Percentiles rank a stretch among this genome's conserved stretches.
Evolutionary conservation across 2,797 vertebrate genomes (phyloP).

Genomic region (Rhinoraja longicauda): DNA sequence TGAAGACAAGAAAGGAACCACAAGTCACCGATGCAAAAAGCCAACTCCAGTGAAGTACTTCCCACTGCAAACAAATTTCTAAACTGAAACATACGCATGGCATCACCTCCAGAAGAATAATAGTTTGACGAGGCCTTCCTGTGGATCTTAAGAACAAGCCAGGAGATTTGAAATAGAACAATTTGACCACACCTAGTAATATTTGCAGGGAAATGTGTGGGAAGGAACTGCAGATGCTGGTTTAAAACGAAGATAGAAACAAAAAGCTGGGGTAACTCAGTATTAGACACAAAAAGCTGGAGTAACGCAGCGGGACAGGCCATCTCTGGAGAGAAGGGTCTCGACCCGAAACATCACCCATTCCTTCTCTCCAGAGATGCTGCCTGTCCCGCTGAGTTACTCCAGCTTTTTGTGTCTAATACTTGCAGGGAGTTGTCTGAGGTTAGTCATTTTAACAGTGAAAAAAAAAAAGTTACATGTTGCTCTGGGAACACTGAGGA

Average conservation of each 20-base stretch:
- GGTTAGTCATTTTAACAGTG: neutral
- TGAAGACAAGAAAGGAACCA: neutral
- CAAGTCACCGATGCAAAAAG: neutral
- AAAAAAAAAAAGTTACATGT: neutral
- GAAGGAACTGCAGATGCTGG: no score
- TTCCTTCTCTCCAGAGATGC: no score
- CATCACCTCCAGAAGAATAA: neutral
- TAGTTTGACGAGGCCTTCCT: neutral
- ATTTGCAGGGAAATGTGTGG: neutral
- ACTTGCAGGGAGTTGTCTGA: slow-evolving; percentile 5
- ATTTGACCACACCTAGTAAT: neutral
- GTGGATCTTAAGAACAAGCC: neutral
- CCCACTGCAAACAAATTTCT: neutral
- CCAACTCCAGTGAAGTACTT: neutral
- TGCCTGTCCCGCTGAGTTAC: no score
- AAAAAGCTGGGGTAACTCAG: no score
- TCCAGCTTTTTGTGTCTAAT: neutral
- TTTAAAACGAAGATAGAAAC: no score
- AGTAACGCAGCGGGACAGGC: no score
- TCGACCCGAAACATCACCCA: no score
- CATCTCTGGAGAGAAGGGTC: no score
- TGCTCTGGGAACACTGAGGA: neutral
- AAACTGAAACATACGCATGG: neutral
- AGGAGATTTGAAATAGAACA: neutral
- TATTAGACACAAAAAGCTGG: no score